These are phyloP conservation scores for Uromys caudimaculatus DNA, from an alignment of 2,797 vertebrate species.

Conservation along the genomic window DNA sequence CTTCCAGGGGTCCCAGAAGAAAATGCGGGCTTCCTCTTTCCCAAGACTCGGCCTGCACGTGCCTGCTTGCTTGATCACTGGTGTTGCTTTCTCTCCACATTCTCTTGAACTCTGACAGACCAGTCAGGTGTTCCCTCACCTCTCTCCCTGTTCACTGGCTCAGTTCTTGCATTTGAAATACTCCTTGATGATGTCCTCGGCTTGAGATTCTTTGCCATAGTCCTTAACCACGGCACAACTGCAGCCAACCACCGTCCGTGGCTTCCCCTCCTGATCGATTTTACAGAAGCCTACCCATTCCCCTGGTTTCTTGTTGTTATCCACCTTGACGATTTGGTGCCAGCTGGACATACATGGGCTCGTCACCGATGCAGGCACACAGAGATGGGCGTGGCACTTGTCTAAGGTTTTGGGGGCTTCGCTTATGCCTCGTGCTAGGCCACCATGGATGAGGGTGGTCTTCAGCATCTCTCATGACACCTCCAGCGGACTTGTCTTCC, in stretches of 20 bases:
- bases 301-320: not conserved
- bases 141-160: not conserved
- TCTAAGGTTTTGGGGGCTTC: no score
- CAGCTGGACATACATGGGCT: no score
- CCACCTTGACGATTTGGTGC: not conserved
- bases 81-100: not conserved
- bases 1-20: not conserved
- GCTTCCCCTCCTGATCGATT: not conserved
- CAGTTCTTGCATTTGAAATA: no score
- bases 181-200: no score
- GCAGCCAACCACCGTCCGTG: not conserved
- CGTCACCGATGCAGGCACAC: no score
- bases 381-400: no score
- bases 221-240: no score
- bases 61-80: not conserved
- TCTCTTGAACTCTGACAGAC: not conserved
- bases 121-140: not conserved
- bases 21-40: not conserved
- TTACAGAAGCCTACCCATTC: not conserved
- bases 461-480: no score
- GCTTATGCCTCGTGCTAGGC: no score
- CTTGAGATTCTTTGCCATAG: no score
- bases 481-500: no score
- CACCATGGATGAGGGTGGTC: no score
- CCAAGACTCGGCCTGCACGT: not conserved